A percentile compares a stretch with the other conserved stretches of the same genome.
phyloP scores from a whole-genome alignment of 2,888 invertebrate species.

The Ashinkailepas kermadecensis region DNA sequence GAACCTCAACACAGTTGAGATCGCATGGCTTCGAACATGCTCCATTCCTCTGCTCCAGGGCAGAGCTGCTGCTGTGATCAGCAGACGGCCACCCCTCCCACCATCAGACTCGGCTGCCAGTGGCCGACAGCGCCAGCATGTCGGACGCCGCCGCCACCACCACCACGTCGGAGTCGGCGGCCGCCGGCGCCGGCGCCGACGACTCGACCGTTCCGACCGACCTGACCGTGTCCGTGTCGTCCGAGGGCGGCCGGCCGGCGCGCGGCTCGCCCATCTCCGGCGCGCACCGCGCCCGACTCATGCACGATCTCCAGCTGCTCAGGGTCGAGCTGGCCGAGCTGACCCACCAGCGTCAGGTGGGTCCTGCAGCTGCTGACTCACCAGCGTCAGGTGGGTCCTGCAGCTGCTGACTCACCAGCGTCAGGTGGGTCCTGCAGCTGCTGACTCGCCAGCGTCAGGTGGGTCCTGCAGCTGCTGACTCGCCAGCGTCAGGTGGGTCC shows the following conservation, averaged over 20 bases:
- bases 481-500: no score
- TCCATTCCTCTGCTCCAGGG: no score
- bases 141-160: background rate
- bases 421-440: no score
- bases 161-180: constrained; percentile 7
- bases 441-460: no score
- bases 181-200: background rate
- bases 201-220: background rate
- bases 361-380: background rate
- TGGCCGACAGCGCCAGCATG: no score
- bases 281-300: background rate
- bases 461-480: no score
- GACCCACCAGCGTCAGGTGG: background rate
- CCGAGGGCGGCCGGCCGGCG: background rate
- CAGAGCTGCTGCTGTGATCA: no score
- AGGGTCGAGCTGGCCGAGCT: constrained; percentile 9
- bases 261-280: background rate
- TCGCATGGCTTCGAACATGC: no score
- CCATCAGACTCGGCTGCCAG: no score
- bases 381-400: background rate
- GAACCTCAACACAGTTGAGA: no score
- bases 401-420: background rate
- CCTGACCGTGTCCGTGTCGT: constrained; percentile 6
- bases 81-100: no score
- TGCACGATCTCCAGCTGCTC: constrained; percentile 18